Base-by-base conservation (phyloP, 2,888 invertebrate genomes). In the Anticlea derivata region DNA sequence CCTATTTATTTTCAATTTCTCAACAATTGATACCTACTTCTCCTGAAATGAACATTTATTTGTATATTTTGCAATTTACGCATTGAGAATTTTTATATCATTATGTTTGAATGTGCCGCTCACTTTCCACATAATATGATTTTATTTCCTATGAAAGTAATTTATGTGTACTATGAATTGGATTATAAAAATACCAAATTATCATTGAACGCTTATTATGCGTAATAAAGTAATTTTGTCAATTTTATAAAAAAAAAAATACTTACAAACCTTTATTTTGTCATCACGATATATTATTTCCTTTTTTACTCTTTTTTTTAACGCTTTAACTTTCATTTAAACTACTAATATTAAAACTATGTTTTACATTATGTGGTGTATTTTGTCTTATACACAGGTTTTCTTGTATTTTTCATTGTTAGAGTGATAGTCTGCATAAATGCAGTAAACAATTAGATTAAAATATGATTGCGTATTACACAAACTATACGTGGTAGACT, bases 291-390 rank as follows among this genome's bases (percentile, higher is more conserved):
- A 24, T 24, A 22, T 40, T 35, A 30, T 31, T 40, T 43, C 27
- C 30, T 33, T 35, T 34, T 31, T 40, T 43, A 27, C 27, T 35
- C 50, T 24, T 41, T 30, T 51, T 34, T 44, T 50, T 56, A 58
- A 56, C 40, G 55, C 50, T 58, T 50, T 55, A 52, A 56, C 46
- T 45, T 39, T 58, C 40, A 41, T 53, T 39, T 45, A 34, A 40
- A 39, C 29, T 30, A 50, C 50, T 57, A 47, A 53, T 47, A 38
- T 17, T 29, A 22, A 17, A 22, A 27, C 35, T 44, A 27, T 50
- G 10, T 6, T 27, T 45, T 50, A 22, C 13, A 24, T 53, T 44
- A 24, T 44, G 39, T 46, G 2, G 22, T 23, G 11, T 41, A 6
- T 26, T 33, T 23, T 11, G 13, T 20, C 26, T 34, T 34, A 20